Evolutionary conservation across 2,113 vertebrate species (phyloP).

Genomic region (Chunga burmeisteri): DNA sequence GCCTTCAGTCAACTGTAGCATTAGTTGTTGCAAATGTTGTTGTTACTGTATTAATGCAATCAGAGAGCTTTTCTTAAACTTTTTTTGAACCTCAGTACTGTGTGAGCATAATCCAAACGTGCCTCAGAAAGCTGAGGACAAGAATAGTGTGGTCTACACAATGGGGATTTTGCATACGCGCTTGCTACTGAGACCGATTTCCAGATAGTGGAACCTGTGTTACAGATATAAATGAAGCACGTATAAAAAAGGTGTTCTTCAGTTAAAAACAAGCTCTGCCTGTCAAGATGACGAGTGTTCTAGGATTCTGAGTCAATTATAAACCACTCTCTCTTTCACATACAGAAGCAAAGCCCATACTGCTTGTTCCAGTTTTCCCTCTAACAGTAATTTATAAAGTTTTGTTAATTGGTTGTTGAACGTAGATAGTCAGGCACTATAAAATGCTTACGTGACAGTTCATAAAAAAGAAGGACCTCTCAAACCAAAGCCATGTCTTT

Average conservation of each 20-base stretch:
- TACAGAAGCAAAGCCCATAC: background rate
- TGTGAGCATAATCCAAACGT: background rate
- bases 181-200: conserved; percentile 23
- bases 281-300: conserved; percentile 48
- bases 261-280: conserved; percentile 51
- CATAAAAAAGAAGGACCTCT: background rate
- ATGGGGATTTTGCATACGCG: background rate
- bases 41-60: conserved; percentile 1
- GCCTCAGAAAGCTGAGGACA: background rate
- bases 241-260: conserved; percentile 32
- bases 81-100: background rate
- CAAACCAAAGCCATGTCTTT: background rate
- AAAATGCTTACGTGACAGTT: background rate
- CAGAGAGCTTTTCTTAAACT: conserved; percentile 17
- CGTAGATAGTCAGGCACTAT: background rate
- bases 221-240: conserved; percentile 48
- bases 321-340: background rate
- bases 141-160: background rate
- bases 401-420: conserved; percentile 22
- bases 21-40: background rate
- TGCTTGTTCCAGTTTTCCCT: conserved; percentile 9
- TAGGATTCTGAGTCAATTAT: conserved; percentile 45
- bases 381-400: conserved; percentile 12
- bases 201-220: conserved; percentile 38
- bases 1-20: background rate